Evolutionary conservation across 64 coral and sea anemone genomes (phyloP).

Genomic region (Stichodactyla mertensii): DNA sequence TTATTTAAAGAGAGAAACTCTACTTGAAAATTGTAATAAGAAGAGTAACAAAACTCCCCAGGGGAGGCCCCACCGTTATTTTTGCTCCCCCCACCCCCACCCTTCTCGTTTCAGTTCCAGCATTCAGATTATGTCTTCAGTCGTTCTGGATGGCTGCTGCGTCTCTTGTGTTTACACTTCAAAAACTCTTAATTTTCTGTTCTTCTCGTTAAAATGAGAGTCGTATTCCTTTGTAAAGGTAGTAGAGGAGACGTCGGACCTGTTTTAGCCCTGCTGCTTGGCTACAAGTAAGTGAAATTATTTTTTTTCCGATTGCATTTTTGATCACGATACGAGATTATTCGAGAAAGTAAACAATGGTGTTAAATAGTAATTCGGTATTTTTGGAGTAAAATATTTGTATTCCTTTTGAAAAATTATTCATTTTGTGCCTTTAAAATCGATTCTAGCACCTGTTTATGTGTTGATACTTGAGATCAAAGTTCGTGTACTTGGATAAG

Average conservation of each 20-base stretch:
- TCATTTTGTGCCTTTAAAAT: background rate
- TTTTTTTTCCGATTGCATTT: background rate
- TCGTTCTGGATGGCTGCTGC: background rate
- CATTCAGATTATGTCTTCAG: too few species aligned
- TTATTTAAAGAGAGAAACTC: background rate
- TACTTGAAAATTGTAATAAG: background rate
- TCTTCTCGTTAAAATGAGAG: slow-evolving; percentile 15
- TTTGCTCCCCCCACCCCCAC: background rate
- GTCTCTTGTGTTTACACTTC: slow-evolving; percentile 2
- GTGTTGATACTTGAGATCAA: background rate
- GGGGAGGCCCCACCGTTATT: background rate
- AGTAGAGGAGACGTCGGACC: slow-evolving; percentile 53
- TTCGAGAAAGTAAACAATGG: background rate
- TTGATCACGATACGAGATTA: background rate
- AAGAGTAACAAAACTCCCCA: background rate
- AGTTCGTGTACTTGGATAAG: background rate
- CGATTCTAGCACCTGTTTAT: background rate
- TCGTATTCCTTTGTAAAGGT: slow-evolving; percentile 66
- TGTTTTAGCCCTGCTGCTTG: slow-evolving; percentile 20
- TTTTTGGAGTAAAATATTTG: background rate
- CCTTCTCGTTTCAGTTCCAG: background rate
- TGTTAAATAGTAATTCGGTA: background rate
- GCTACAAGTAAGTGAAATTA: slow-evolving; percentile 21
- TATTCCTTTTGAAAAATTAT: slow-evolving; percentile 2
- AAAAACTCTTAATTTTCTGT: background rate